These are phyloP conservation scores for Rotaria magnacalcarata DNA, from an alignment of 2,888 invertebrate genomes.

Conservation along the genomic window DNA sequence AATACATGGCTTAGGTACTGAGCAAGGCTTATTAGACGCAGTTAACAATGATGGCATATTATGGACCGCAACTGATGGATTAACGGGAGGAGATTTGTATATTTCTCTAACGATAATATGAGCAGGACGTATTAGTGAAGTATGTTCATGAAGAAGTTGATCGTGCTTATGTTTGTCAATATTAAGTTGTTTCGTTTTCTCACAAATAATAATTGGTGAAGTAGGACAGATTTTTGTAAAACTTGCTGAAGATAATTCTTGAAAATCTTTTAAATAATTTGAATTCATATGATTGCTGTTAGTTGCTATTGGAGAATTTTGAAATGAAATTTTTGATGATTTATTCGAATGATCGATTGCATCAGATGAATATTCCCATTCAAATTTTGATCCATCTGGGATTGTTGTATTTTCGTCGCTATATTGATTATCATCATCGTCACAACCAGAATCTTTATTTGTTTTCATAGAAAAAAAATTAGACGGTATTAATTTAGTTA, in stretches of 20 bases:
- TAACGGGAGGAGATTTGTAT: not conserved
- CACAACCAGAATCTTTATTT: not conserved
- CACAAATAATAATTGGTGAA: not conserved
- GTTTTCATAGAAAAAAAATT: not conserved
- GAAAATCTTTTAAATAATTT: too few relatives aligned
- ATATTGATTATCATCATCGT: not conserved
- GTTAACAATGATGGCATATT: not conserved
- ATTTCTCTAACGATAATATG: slow-evolving; percentile 1
- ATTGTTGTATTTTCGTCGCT: not conserved
- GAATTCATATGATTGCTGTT: not conserved
- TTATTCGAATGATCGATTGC: not conserved
- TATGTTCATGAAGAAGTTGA: not conserved
- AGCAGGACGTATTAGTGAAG: not conserved
- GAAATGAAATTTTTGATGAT: not conserved
- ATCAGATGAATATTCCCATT: not conserved
- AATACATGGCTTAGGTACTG: not conserved
- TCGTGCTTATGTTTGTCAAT: not conserved
- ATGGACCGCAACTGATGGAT: not conserved
- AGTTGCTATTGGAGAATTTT: not conserved
- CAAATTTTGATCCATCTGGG: not conserved
- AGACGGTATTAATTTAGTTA: not conserved
- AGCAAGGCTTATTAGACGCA: not conserved
- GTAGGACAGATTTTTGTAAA: not conserved
- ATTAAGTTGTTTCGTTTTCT: not conserved
- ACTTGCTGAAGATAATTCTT: not conserved